These are phyloP conservation scores for Trinectes maculatus DNA, from an alignment of 2,113 vertebrate genomes.

Conservation along the genomic window DNA sequence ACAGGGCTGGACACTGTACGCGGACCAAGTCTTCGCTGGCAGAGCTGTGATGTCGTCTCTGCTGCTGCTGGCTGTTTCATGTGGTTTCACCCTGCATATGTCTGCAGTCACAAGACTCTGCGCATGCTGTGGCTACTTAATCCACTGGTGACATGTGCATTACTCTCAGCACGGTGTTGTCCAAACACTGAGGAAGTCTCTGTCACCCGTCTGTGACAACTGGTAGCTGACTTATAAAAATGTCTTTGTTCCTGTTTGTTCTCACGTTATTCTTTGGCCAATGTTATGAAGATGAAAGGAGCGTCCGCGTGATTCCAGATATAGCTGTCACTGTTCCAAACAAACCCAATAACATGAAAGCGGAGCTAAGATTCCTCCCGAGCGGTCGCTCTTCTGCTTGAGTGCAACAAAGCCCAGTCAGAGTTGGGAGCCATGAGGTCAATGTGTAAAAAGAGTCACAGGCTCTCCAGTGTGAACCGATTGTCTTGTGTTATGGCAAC, in stretches of 20 bases:
- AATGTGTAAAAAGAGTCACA: constrained; percentile 22
- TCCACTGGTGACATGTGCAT: constrained; percentile 53
- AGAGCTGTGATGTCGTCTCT: constrained; percentile 55
- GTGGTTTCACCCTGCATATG: constrained; percentile 48
- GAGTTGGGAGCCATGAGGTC: background rate
- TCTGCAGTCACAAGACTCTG: constrained; percentile 38
- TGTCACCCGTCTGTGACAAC: constrained; percentile 61
- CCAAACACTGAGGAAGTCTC: constrained; percentile 19
- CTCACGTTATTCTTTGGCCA: constrained; percentile 46
- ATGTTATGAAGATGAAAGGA: constrained; percentile 36
- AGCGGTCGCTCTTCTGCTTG: constrained; percentile 1
- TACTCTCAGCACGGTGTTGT: constrained; percentile 20
- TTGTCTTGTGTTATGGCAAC: constrained; percentile 62
- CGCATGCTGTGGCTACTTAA: constrained; percentile 43
- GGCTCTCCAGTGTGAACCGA: constrained; percentile 30
- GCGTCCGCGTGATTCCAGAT: constrained; percentile 6
- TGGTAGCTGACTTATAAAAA: constrained; percentile 30
- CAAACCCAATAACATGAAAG: constrained; percentile 16
- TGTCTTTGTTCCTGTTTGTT: constrained; percentile 32
- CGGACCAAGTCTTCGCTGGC: constrained; percentile 62
- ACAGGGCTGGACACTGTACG: constrained; percentile 53
- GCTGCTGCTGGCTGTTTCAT: constrained; percentile 64
- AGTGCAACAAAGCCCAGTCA: constrained; percentile 5
- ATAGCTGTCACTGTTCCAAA: constrained; percentile 27
- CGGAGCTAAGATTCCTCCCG: background rate